Conservation (phyloP, 2,113 vertebrate species). For the Gambusia holbrooki region DNA sequence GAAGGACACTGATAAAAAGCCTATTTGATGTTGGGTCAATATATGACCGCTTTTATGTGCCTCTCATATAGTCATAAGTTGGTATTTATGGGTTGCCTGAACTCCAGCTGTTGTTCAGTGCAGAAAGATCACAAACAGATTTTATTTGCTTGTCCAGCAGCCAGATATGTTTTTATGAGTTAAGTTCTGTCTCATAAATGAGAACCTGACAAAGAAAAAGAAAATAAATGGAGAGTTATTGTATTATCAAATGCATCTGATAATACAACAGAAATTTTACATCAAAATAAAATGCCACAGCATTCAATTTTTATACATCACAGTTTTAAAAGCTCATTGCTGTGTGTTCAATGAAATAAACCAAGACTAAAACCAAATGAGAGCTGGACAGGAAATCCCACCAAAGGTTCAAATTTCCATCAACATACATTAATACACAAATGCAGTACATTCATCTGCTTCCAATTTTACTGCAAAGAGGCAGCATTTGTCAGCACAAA, state of each 20-base stretch:
- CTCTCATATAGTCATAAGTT: not conserved
- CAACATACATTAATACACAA: not conserved
- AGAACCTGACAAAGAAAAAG: not conserved
- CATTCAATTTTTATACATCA: not conserved
- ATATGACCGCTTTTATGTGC: not conserved
- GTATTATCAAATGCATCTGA: not conserved
- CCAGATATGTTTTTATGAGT: not conserved
- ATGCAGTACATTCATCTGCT: conserved; percentile 4
- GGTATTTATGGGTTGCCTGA: not conserved
- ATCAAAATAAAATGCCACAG: not conserved
- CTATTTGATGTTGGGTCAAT: conserved; percentile 5
- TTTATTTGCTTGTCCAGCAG: not conserved
- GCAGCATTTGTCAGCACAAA: conserved; percentile 37
- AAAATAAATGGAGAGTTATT: conserved; percentile 15
- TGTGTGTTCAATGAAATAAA: not conserved
- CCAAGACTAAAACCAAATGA: not conserved
- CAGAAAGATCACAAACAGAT: not conserved
- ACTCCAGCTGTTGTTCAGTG: not conserved
- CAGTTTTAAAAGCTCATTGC: not conserved
- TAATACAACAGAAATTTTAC: conserved; percentile 1
- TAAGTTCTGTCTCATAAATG: not conserved
- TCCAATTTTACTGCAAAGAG: conserved; percentile 25
- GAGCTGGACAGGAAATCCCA: not conserved
- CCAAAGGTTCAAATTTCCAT: not conserved
- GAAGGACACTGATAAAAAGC: not conserved